Evolutionary conservation across 1,140 invertebrate genomes (phyloP), one percentile per base, ranked within the genome.

Genomic region (Halictus rubicundus): DNA sequence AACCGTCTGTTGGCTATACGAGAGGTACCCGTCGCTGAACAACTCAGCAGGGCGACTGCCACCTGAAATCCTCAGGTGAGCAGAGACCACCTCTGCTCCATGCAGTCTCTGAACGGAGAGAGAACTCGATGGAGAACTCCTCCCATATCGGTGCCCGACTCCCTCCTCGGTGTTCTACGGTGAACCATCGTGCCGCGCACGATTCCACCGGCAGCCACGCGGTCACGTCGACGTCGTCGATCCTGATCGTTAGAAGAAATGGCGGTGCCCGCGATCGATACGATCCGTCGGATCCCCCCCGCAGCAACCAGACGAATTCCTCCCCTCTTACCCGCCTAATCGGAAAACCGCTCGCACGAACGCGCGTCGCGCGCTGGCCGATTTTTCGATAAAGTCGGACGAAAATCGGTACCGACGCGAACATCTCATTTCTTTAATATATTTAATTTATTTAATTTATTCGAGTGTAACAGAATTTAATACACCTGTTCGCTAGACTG

Each of bases 31-130:
- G 86, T 87, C 87, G 88, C 85, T 88, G 87, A 87, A 80, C 89
- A 83, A 86, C 88, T 89, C 88, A 80, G 87, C 88, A 82, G 87
- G 83, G 85, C 87, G 83, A 89, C 88, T 89, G 85, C 87, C 88
- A 89, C 87, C 85, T 87, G 88, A 89, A 83, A 83, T 84, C 84
- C 82, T 89, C 88, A 87, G 87, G 83, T 87, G 88, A 89, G 88
- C 85, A 89, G 78, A 88, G 80, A 84, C 87, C 87, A 88, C 88
- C 83, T 82, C 82, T 84, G 87, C 83, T 88, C 87, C 83, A 79
- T 87, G 87, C 85, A 87, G 82, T 83, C 82, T 87, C 86, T 86
- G 87, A 82, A 76, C 69, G 68, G 75, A 71, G 78, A 81, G 83
- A 80, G 75, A 76, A 78, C 80, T 65, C 71, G 78, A 66, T 60